Conservation (phyloP, 1,140 invertebrate species). For the Berghia stephanieae region DNA sequence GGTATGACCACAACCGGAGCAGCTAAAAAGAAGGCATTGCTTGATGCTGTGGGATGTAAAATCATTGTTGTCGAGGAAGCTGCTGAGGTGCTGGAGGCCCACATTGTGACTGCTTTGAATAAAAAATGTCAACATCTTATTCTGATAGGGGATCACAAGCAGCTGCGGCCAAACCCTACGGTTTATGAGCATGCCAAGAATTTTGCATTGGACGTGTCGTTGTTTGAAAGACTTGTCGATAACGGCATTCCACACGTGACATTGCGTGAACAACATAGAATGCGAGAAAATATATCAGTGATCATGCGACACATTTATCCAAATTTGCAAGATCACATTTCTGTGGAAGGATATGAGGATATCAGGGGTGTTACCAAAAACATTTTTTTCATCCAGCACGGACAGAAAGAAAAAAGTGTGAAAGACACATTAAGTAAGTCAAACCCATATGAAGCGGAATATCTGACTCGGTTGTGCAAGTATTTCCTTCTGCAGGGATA, state of each 20-base stretch:
- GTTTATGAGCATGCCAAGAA: conserved; percentile 55
- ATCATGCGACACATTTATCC: conserved; percentile 65
- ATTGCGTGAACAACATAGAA: conserved; percentile 54
- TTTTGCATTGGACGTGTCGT: conserved; percentile 63
- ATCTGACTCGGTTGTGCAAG: conserved; percentile 49
- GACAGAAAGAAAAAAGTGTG: conserved; percentile 45
- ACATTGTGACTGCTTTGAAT: conserved; percentile 69
- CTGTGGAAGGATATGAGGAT: conserved; percentile 51
- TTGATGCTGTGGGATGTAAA: conserved; percentile 43
- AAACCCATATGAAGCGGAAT: conserved; percentile 61
- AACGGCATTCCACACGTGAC: conserved; percentile 48
- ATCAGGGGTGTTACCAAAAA: conserved; percentile 62
- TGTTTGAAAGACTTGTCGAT: conserved; percentile 62
- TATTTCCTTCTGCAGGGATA: conserved; percentile 65
- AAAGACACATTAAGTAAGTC: conserved; percentile 56
- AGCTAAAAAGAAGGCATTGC: conserved; percentile 38
- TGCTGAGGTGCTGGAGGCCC: conserved; percentile 60
- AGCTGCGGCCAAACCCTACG: conserved; percentile 66
- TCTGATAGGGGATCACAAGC: conserved; percentile 79
- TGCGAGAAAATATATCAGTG: conserved; percentile 62
- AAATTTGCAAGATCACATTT: conserved; percentile 56
- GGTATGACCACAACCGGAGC: conserved; percentile 63
- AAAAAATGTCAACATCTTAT: conserved; percentile 80
- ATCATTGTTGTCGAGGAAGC: conserved; percentile 61
- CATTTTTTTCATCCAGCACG: conserved; percentile 66